A percentile compares a stretch with the other conserved stretches of the same genome.
These are phyloP conservation scores for Laterallus jamaicensis DNA, from an alignment of 2,113 vertebrate species.

Conservation along the genomic window DNA sequence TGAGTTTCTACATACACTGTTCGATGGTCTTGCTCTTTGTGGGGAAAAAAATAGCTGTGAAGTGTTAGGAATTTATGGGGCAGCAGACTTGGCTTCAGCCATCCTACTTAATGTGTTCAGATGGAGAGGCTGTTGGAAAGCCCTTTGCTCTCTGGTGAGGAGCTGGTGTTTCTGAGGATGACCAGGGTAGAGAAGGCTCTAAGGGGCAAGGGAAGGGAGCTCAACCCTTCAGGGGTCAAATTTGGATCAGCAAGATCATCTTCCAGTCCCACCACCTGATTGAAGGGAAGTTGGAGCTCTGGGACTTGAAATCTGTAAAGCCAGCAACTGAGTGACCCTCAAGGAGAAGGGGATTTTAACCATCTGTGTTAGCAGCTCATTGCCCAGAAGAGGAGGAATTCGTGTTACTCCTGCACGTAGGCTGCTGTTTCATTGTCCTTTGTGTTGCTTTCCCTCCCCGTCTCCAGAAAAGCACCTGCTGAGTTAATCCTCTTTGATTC, in stretches of 20 bases:
- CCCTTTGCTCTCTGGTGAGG: neutral
- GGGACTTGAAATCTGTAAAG: neutral
- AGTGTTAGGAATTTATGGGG: neutral
- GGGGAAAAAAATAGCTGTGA: neutral
- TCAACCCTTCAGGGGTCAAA: neutral
- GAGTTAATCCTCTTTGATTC: conserved; percentile 38
- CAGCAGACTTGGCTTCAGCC: neutral
- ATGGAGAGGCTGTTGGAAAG: neutral
- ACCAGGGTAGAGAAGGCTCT: neutral
- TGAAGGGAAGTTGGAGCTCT: neutral
- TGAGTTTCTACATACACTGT: neutral
- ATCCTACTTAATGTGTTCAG: fast-evolving
- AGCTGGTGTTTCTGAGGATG: neutral
- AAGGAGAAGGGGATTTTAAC: neutral
- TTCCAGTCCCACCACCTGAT: neutral
- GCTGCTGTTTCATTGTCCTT: conserved; percentile 34
- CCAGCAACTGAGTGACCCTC: neutral
- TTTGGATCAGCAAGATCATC: neutral
- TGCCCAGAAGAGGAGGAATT: neutral
- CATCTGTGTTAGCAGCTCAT: conserved; percentile 32
- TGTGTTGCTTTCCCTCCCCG: conserved; percentile 24
- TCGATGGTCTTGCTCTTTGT: neutral
- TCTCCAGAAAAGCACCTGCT: conserved; percentile 34
- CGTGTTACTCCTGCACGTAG: neutral
- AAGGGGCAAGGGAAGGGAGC: neutral